A percentile compares a stretch with the other conserved stretches of the same genome.
Evolutionary conservation across 2,113 vertebrate genomes (phyloP).

Genomic region (Ciconia stormi): DNA sequence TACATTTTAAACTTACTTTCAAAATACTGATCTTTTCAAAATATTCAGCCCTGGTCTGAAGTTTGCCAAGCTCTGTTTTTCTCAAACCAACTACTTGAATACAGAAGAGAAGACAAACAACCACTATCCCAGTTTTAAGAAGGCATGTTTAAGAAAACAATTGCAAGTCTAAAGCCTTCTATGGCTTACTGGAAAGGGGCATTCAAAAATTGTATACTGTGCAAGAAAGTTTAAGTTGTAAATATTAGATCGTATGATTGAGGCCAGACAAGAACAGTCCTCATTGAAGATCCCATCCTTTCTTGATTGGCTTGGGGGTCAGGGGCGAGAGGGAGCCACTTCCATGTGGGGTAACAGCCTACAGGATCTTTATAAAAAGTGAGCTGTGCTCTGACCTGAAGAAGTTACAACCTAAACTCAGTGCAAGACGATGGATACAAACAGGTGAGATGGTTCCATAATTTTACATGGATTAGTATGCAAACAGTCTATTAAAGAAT

Average conservation of each 20-base stretch:
- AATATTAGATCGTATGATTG: neutral
- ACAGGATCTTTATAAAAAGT: neutral
- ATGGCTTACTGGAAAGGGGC: neutral
- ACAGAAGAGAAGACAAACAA: neutral
- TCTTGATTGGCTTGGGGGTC: neutral
- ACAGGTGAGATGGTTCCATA: neutral
- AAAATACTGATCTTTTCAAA: neutral
- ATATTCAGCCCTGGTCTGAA: neutral
- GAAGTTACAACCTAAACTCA: neutral
- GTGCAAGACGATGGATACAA: neutral
- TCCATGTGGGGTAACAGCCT: neutral
- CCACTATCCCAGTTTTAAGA: neutral
- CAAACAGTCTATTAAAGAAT: neutral
- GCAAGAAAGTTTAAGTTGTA: neutral
- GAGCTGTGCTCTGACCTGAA: neutral
- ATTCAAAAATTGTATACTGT: neutral
- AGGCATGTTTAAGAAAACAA: neutral
- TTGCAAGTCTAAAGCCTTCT: neutral
- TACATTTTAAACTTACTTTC: neutral
- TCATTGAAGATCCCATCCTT: neutral
- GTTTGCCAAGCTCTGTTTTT: neutral
- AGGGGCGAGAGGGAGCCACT: neutral
- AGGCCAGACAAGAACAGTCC: neutral
- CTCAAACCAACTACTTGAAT: neutral
- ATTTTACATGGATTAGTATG: neutral